Evolutionary conservation across 2,797 vertebrate genomes (phyloP), one percentile per base, ranked within the genome.

Genomic region (Sebastes taczanowskii): DNA sequence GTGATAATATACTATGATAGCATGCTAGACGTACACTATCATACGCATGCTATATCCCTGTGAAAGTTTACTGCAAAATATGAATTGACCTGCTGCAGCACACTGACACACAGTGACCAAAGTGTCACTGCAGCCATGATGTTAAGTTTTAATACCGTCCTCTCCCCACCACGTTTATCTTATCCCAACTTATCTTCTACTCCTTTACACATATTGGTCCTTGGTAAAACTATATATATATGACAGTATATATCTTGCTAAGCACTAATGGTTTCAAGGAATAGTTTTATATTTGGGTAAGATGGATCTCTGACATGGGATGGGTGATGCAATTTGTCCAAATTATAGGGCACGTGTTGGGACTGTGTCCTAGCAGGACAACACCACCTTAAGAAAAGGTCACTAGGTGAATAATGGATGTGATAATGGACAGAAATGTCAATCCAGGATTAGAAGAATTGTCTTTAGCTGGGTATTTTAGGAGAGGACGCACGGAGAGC

Each of bases 341-440:
- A 87, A 83, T 86, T 74, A 69, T 22, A 42, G 68, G 70, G 11
- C 86, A 86, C 74, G 69, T 81, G 84, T 85, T 75, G 74, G 67
- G 63, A 70, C 64, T 62, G 25, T 30, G 20, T 73, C 71, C 79
- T 65, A 49, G 70, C 82, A 8, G 34, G 78, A 27, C 35, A 46
- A 71, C n/a, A 23, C 60, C 65, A 75, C 69, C 49, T 66, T 25
- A 60, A 78, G 60, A 81, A 59, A 64, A 64, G 73, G 58, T 59
- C 53, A 53, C n/a, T 13, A 8, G 59, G 62, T 93, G 16, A 93
- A 94, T 94, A 89, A 92, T 93, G 78, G 23, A 92, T 89, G 80
- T 74, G 86, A 81, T 68, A 87, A 87, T 81, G 64, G 71, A 83
- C 75, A 80, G 62, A 85, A 68, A 86, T 77, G 80, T 81, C 68